Conservation (phyloP, 2,888 invertebrate species). For the Encarsia formosa region DNA sequence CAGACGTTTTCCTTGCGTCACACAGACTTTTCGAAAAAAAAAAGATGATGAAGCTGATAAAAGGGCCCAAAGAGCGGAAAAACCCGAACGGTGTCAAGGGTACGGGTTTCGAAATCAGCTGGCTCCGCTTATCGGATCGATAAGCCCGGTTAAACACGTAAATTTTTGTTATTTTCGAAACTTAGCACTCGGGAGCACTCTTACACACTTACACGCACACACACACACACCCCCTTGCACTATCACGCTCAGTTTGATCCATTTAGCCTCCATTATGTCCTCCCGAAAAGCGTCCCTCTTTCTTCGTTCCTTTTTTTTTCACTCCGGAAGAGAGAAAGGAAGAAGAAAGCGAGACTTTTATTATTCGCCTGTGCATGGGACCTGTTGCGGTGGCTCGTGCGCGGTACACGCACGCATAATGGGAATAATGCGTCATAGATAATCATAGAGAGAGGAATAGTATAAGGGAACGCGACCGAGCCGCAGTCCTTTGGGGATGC, state of each 20-base stretch:
- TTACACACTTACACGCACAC: not conserved
- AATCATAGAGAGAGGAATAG: slow-evolving; percentile 31
- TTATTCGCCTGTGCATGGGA: slow-evolving; percentile 11
- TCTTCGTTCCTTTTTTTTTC: slow-evolving; percentile 8
- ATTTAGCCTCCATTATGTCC: slow-evolving; percentile 14
- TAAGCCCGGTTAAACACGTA: no score
- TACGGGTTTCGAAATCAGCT: no score
- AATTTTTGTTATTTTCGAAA: not conserved
- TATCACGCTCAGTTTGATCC: slow-evolving; percentile 26
- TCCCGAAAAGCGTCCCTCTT: slow-evolving; percentile 7
- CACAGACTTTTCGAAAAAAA: no score
- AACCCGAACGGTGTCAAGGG: no score
- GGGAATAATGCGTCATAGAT: slow-evolving; percentile 46
- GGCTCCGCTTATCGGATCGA: no score
- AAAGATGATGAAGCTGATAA: no score
- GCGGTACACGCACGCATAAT: slow-evolving; percentile 28
- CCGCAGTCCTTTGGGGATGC: no score
- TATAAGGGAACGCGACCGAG: no score
- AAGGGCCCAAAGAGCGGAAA: no score
- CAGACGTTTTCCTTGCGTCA: no score
- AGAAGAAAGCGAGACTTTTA: slow-evolving; percentile 1
- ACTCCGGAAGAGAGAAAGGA: not conserved
- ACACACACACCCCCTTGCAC: slow-evolving; percentile 5
- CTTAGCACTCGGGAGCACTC: not conserved
- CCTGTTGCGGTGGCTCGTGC: slow-evolving; percentile 26